phyloP scores from a whole-genome alignment of 2,888 invertebrate species.

The Opisthograptis luteolata region DNA sequence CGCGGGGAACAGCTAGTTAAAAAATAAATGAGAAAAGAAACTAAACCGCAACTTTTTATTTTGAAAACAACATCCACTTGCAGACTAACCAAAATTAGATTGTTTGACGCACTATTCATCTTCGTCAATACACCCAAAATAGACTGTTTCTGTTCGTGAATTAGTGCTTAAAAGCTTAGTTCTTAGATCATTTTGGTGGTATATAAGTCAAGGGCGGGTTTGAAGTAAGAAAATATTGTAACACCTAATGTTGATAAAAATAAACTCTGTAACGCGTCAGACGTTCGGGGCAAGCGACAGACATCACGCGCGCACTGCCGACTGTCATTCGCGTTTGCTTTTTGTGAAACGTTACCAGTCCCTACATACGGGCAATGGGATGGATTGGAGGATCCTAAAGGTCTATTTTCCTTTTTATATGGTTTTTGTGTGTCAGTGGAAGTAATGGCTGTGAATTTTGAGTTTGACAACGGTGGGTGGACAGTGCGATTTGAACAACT shows the following conservation, averaged over 20 bases:
- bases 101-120: slow-evolving; percentile 41
- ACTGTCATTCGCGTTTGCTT: slow-evolving; percentile 5
- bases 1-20: too few species aligned
- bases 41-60: slow-evolving; percentile 4
- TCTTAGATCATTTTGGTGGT: slow-evolving; percentile 43
- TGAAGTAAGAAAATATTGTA: slow-evolving; percentile 65
- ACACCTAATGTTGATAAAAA: slow-evolving; percentile 73
- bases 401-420: slow-evolving; percentile 20
- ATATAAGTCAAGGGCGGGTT: slow-evolving; percentile 77
- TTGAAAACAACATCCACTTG: slow-evolving; percentile 23
- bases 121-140: slow-evolving; percentile 34
- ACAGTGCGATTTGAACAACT: background rate
- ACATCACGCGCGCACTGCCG: background rate
- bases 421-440: background rate
- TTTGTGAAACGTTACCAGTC: slow-evolving; percentile 7
- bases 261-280: slow-evolving; percentile 70
- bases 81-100: slow-evolving; percentile 23
- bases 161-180: slow-evolving; percentile 32
- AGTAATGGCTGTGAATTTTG: background rate
- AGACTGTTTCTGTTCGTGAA: slow-evolving; percentile 22
- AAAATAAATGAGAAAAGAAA: too few species aligned
- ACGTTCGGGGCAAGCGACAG: slow-evolving; percentile 38
- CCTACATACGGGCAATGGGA: slow-evolving; percentile 16
- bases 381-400: slow-evolving; percentile 25
- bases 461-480: slow-evolving; percentile 7